Base-by-base conservation (phyloP, 2,888 invertebrate genomes). In the Cantharis nigra region DNA sequence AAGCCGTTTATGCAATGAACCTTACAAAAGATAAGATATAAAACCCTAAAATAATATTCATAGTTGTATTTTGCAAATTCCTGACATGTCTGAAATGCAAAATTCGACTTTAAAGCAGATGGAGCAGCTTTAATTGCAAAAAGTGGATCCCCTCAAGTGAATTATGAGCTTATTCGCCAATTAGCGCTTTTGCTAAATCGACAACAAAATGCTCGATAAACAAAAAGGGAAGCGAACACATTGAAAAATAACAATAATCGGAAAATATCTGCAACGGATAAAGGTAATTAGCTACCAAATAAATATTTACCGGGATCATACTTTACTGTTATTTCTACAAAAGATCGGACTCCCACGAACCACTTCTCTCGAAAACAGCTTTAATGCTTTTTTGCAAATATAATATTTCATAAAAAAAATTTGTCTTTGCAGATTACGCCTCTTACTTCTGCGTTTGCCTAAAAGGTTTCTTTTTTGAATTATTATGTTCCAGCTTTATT, bases 1-100 rank as follows among this genome's bases (percentile, higher is more conserved):
- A 69, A 63, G 28, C 69, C 74, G 69, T 74, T 74, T 74, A 69
- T 65, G 74, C 69, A 14, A 20, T 69, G 74, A 69, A 65, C 69
- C 69, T 69, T 28, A 67, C 49, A 63, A 69, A 67, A 74, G 74
- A 74, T 74, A 74, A 74, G 74, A 69, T 63, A 69, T 69, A 49
- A 62, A 26, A 63, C 74, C 18, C 28, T 74, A 69, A 74, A 62
- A 63, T 74, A 74, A 69, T 74, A 63, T 74, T 74, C 74, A 63
- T 62, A 74, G 16, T 69, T 74, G 49, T 49, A 49, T 49, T 49
- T 49, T 49, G 49, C 49, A 49, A 49, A 49, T 49, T 49, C 49
- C n/a, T 49, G n/a, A 49, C 49, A 49, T 49, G n/a, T 49, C 9
- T 7, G 13, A n/a, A 49, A 49, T 9, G 49, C 49, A n/a, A 49